Evolutionary conservation across 1,140 invertebrate species (phyloP), one percentile per base, ranked within the genome.

Genomic region (Drosophila prosaltans): DNA sequence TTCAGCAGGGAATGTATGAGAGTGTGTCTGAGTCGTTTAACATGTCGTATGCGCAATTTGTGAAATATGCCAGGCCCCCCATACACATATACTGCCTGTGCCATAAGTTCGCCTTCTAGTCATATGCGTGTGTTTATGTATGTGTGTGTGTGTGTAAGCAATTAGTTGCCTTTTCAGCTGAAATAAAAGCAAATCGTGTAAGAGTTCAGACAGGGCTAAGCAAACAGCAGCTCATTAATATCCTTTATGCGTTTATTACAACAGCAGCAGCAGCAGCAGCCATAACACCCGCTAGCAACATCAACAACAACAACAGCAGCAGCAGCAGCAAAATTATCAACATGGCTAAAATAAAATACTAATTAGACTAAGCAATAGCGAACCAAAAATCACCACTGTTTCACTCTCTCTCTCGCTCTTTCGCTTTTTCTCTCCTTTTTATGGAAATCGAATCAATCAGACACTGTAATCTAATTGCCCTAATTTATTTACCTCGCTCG

Each of bases 231-330:
- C 80, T 89, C 83, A 88, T 86, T 88, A 89, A 89, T 89, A 89
- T 89, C 84, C 84, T 89, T 89, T 89, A 89, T 89, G 78, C 84
- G 84, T 89, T 89, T 89, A 89, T 89, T 90, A 89, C 81, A 89
- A 69, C 64, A 72, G 70, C 76, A 78, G 39, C 43, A 54, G 26
- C 63, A 51, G 32, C 28, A 55, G 30, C 30, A 39, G 16, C 45
- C 45, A 48, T 48, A 48, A n/a, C 55, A 58, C 3, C 32, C 32
- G 28, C 28, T 30, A 30, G 11, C 55, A 39, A 16, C 67, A 64
- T 66, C 77, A 77, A 65, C 62, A 69, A 26, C 70, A 61, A 40
- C 54, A 68, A 28, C 54, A 40, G 1, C 71, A 58, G 72, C 54
- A 65, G n/a, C 36, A 64, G 3, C 1, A 65, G 65, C 30, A 65